Conservation (phyloP, 2,888 invertebrate genomes). For the Melanostoma scalare region DNA sequence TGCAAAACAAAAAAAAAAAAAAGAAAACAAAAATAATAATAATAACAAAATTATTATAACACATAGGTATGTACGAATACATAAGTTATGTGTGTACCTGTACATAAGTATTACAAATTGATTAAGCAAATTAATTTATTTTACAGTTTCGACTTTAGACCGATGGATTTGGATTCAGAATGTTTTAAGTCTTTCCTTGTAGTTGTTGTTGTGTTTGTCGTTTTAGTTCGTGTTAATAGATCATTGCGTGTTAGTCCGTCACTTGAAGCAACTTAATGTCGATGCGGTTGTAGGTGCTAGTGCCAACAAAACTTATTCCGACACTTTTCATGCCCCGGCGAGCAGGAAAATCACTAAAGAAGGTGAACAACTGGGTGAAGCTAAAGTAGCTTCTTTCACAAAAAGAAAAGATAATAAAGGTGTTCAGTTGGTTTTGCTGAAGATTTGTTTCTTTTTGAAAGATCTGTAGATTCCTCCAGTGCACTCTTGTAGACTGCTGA, state of each 20-base stretch:
- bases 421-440: too few relatives aligned
- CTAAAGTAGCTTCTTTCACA: conserved; percentile 13
- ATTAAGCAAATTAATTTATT: conserved; percentile 1
- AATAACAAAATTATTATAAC: too few relatives aligned
- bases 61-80: too few relatives aligned
- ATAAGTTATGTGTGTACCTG: too few relatives aligned
- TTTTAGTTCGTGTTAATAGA: conserved; percentile 8
- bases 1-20: not conserved
- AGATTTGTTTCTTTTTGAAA: too few relatives aligned
- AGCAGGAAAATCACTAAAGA: conserved; percentile 54
- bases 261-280: conserved; percentile 50
- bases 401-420: too few relatives aligned
- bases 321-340: conserved; percentile 63
- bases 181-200: too few relatives aligned
- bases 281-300: conserved; percentile 49
- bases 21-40: not conserved
- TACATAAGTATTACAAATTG: conserved; percentile 23
- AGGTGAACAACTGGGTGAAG: conserved; percentile 48
- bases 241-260: conserved; percentile 53
- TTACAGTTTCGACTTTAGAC: not conserved
- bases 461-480: too few relatives aligned
- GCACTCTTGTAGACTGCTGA: too few relatives aligned
- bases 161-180: too few relatives aligned
- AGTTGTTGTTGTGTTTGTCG: not conserved
- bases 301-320: conserved; percentile 59